Evolutionary conservation across 2,888 invertebrate species (phyloP).

Genomic region (Lamellibrachia satsuma): DNA sequence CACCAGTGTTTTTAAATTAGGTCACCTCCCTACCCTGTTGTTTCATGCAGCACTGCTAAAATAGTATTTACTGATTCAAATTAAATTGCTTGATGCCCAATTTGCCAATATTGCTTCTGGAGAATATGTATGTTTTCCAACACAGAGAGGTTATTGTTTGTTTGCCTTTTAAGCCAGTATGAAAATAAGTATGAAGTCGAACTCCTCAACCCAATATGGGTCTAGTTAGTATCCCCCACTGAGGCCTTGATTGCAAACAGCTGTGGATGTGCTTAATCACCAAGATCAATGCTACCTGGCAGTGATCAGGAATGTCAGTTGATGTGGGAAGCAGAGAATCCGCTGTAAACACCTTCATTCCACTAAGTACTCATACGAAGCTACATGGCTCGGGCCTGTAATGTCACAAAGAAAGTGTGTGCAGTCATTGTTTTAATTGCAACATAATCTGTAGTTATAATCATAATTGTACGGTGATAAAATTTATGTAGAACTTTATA

Average conservation of each 20-base stretch:
- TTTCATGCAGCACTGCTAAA: too few species aligned
- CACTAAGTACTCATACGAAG: not conserved
- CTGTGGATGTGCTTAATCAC: not conserved
- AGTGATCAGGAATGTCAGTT: not conserved
- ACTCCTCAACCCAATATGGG: not conserved
- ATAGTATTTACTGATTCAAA: not conserved
- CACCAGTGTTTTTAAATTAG: too few species aligned
- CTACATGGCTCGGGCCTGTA: not conserved
- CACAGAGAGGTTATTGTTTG: too few species aligned
- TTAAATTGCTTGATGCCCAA: not conserved
- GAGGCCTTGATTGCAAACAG: not conserved
- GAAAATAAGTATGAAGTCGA: too few species aligned
- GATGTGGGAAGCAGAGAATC: not conserved
- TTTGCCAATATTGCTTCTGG: not conserved
- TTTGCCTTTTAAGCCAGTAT: too few species aligned
- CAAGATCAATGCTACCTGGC: conserved; percentile 21
- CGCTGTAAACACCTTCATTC: not conserved
- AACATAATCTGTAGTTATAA: too few species aligned
- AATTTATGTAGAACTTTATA: too few species aligned
- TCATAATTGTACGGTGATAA: too few species aligned
- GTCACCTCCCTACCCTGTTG: too few species aligned
- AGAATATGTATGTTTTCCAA: not conserved
- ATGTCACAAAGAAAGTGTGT: too few species aligned
- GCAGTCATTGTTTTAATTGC: too few species aligned
- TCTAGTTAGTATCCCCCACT: not conserved